phyloP scores from a whole-genome alignment of 2,797 vertebrate species.

The Eupleurogrammus muticus region DNA sequence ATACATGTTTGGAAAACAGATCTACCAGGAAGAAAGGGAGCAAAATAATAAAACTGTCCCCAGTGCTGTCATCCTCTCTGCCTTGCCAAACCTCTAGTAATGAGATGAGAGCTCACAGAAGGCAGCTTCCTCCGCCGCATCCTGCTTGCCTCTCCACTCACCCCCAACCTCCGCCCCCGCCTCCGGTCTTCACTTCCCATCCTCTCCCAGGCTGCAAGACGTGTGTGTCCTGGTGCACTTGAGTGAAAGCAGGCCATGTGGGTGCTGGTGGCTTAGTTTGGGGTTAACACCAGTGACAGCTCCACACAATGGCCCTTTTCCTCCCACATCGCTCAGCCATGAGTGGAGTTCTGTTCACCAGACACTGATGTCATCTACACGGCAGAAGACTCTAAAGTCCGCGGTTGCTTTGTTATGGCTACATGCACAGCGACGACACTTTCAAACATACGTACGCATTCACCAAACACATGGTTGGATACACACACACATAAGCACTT shows the following conservation, averaged over 20 bases:
- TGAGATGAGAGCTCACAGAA: slow-evolving; percentile 67
- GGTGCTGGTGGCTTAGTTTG: slow-evolving; percentile 63
- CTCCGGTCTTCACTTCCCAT: slow-evolving; percentile 60
- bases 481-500: slow-evolving; percentile 1
- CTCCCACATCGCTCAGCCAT: slow-evolving; percentile 34
- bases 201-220: slow-evolving; percentile 61
- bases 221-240: slow-evolving; percentile 71
- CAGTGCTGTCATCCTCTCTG: slow-evolving; percentile 58
- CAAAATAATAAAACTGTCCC: slow-evolving; percentile 58
- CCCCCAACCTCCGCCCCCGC: slow-evolving; percentile 31
- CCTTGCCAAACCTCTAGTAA: slow-evolving; percentile 68
- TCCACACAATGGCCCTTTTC: slow-evolving; percentile 52
- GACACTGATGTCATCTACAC: slow-evolving; percentile 74
- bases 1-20: slow-evolving; percentile 74
- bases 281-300: slow-evolving; percentile 70
- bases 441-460: slow-evolving; percentile 46
- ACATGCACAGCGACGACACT: slow-evolving; percentile 61
- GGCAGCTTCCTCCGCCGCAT: slow-evolving; percentile 57
- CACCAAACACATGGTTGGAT: slow-evolving; percentile 42
- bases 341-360: slow-evolving; percentile 66
- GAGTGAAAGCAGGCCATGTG: slow-evolving; percentile 75
- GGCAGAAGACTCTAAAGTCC: slow-evolving; percentile 40
- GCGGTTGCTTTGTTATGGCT: slow-evolving; percentile 76
- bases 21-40: slow-evolving; percentile 47
- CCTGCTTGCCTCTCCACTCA: slow-evolving; percentile 53